A percentile compares a stretch with the other conserved stretches of the same genome.
phyloP scores from a whole-genome alignment of 2,113 vertebrate genomes.

The Ailuropoda melanoleuca region DNA sequence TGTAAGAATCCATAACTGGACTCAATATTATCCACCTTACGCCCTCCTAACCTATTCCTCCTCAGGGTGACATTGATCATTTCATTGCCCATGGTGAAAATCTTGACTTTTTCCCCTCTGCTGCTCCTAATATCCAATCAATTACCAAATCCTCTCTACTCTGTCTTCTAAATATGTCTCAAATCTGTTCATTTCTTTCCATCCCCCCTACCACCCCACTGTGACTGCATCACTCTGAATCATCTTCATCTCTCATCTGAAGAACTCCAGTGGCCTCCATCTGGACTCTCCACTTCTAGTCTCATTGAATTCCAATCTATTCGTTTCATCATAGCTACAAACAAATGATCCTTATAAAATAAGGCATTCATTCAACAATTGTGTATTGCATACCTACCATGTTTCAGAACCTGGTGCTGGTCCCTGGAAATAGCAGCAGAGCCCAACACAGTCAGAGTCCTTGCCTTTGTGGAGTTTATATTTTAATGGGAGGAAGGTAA shows the following conservation, averaged over 20 bases:
- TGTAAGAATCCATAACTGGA: not conserved
- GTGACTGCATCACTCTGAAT: not conserved
- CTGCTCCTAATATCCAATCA: not conserved
- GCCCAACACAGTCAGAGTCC: not conserved
- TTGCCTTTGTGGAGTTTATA: not conserved
- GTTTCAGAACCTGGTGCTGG: not conserved
- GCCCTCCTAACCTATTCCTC: not conserved
- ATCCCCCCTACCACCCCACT: not conserved
- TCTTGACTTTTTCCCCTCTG: not conserved
- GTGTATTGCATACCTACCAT: fast-evolving
- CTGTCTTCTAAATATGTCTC: not conserved
- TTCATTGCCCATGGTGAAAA: not conserved
- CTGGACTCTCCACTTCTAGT: not conserved
- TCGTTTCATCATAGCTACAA: not conserved
- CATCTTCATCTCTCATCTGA: not conserved
- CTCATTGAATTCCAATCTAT: not conserved
- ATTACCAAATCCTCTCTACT: not conserved
- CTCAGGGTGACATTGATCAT: not conserved
- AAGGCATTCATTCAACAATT: not conserved
- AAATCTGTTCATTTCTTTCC: not conserved
- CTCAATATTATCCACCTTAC: not conserved
- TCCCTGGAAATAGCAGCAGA: not conserved
- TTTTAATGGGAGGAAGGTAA: not conserved
- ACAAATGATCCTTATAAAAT: not conserved
- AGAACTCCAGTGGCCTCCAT: not conserved